Base-by-base conservation (phyloP, 1,140 invertebrate genomes). In the Zaprionus davidi region DNA sequence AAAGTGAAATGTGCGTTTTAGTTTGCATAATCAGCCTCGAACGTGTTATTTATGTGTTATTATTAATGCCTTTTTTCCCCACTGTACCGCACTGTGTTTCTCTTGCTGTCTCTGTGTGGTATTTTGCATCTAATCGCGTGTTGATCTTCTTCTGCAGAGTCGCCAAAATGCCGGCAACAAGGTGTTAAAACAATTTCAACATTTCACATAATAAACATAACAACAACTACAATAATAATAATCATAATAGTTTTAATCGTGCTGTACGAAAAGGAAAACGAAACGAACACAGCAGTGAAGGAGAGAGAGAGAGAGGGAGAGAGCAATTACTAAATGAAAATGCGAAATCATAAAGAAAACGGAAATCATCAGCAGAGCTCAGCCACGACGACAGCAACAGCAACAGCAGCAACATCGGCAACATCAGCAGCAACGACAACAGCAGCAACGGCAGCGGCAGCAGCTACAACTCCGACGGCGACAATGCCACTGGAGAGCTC, bases 291-390 rank as follows among this genome's bases (percentile, higher is more conserved):
- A 78, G 7, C n/a, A 17, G 15, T 2, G 46, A 49, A 0, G 20
- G 44, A 17, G 5, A 20, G 17, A 49, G 20, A 49, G 17, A 49
- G 46, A 51, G 11, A 24, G 9, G 12, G 46, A 24, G 72, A 26
- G 49, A 78, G 76, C 71, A 82, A 81, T 70, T 78, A 81, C 57
- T 79, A 80, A 79, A 81, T 90, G 80, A 90, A 90, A 90, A 90
- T 90, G 86, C 81, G 85, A 73, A 90, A 90, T 75, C 85, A 90
- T 72, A 90, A 90, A 79, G 85, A 90, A 79, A 90, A 85, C 82
- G 85, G 85, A 78, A 90, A 90, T 73, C 72, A 53, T 62, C 63
- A 72, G 62, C 78, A 72, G 58, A 64, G 65, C 66, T 51, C 71
- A 71, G 58, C 59, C 78, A 75, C 76, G 53, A 76, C 72, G 74